A percentile compares a stretch with the other conserved stretches of the same genome.
Conservation (phyloP, 2,113 vertebrate genomes). For the Polyodon spathula region DNA sequence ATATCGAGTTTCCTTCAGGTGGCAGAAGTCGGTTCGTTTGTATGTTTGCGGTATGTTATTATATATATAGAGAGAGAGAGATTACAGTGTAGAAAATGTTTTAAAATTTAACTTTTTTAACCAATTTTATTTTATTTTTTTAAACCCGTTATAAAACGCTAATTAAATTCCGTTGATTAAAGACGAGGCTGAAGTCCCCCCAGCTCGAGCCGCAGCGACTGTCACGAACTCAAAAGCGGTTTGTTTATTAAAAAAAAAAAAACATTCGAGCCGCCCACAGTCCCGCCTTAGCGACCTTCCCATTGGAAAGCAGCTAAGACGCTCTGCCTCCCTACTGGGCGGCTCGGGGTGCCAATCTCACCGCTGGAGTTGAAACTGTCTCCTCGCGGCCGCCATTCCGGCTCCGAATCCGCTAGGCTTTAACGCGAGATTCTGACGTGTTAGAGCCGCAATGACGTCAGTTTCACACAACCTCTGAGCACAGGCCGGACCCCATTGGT, state of each 20-base stretch:
- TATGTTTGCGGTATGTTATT: too few relatives aligned
- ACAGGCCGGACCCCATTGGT: conserved; percentile 27
- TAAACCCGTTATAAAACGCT: too few relatives aligned
- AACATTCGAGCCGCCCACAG: too few relatives aligned
- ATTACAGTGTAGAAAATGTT: too few relatives aligned
- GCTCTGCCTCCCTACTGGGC: conserved; percentile 26
- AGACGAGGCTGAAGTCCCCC: neutral
- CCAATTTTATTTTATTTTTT: too few relatives aligned
- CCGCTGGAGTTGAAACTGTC: conserved; percentile 15
- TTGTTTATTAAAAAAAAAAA: conserved; percentile 27
- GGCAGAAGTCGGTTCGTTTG: neutral
- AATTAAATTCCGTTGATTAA: too few relatives aligned
- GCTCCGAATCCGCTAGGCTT: conserved; percentile 10
- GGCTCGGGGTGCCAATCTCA: conserved; percentile 14
- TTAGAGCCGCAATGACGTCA: conserved; percentile 31
- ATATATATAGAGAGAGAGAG: too few relatives aligned
- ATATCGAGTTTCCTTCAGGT: neutral
- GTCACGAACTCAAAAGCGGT: conserved; percentile 13
- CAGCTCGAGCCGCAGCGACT: conserved; percentile 29
- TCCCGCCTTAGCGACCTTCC: conserved; percentile 5
- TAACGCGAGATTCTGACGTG: rapidly evolving
- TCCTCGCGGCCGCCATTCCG: conserved; percentile 37
- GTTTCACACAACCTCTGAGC: neutral
- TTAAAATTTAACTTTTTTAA: too few relatives aligned
- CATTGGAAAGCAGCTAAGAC: conserved; percentile 31